Evolutionary conservation across 2,888 invertebrate genomes (phyloP).

Genomic region (Deroplatys truncata): DNA sequence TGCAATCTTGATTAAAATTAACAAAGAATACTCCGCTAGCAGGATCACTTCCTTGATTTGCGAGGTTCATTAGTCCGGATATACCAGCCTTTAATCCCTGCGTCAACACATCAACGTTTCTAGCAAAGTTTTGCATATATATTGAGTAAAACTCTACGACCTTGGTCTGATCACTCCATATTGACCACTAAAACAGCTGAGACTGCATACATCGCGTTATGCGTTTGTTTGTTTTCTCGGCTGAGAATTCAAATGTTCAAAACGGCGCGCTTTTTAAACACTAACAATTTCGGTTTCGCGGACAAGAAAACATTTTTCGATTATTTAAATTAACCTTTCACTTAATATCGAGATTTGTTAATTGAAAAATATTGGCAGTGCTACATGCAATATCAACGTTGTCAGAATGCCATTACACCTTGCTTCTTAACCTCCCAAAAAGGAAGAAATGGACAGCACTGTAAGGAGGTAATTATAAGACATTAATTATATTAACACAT

Average conservation of each 20-base stretch:
- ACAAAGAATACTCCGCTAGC: conserved; percentile 86
- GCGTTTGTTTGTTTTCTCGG: conserved; percentile 16
- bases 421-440: no score
- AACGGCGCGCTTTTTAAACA: background rate
- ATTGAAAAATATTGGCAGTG: no score
- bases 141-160: conserved; percentile 35
- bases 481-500: no score
- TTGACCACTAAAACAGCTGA: conserved; percentile 31
- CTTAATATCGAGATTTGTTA: no score
- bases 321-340: no score
- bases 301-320: no score
- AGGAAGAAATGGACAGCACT: no score
- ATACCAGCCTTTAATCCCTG: conserved; percentile 49
- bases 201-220: conserved; percentile 9
- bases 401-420: no score
- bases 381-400: no score
- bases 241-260: background rate
- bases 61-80: conserved; percentile 79
- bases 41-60: conserved; percentile 71
- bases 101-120: conserved; percentile 49
- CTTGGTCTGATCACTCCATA: conserved; percentile 35
- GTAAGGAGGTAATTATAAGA: no score
- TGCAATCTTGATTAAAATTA: conserved; percentile 96
- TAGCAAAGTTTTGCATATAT: conserved; percentile 48
- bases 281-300: no score